A percentile compares a stretch with the other conserved stretches of the same genome.
Evolutionary conservation across 2,113 vertebrate species (phyloP).

Genomic region (Triplophysa dalaica): DNA sequence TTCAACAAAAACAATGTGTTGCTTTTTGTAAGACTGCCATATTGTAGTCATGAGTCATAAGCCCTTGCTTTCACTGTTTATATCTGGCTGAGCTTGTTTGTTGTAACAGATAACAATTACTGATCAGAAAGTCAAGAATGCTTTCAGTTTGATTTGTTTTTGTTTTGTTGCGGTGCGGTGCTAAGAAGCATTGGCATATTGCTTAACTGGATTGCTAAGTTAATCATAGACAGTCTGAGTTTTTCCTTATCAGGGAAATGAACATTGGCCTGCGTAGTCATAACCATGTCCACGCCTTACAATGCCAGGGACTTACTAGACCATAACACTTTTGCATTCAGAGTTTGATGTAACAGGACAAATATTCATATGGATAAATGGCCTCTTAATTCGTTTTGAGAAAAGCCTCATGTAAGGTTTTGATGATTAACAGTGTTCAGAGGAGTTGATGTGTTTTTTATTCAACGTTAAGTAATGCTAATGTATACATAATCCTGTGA

Average conservation of each 20-base stretch:
- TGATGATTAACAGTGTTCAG: too few relatives aligned
- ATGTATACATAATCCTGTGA: not conserved
- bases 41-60: not conserved
- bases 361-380: not conserved
- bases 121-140: not conserved
- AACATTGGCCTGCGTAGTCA: slow-evolving; percentile 37
- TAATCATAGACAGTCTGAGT: slow-evolving; percentile 29
- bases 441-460: not conserved
- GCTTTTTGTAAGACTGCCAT: slow-evolving; percentile 65
- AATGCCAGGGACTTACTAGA: slow-evolving; percentile 7
- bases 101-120: not conserved
- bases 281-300: slow-evolving; percentile 21
- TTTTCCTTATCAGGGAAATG: slow-evolving; percentile 44
- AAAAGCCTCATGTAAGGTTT: too few relatives aligned
- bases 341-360: not conserved
- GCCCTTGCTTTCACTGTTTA: not conserved
- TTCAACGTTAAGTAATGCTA: not conserved
- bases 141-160: slow-evolving; percentile 20
- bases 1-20: slow-evolving; percentile 70
- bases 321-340: not conserved
- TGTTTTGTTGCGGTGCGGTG: not conserved
- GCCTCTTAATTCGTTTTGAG: not conserved
- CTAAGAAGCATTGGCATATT: not conserved
- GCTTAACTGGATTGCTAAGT: slow-evolving; percentile 10
- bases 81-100: not conserved